A percentile compares a stretch with the other conserved stretches of the same genome.
Evolutionary conservation across 2,888 invertebrate species (phyloP).

Genomic region (Axea sp.): DNA sequence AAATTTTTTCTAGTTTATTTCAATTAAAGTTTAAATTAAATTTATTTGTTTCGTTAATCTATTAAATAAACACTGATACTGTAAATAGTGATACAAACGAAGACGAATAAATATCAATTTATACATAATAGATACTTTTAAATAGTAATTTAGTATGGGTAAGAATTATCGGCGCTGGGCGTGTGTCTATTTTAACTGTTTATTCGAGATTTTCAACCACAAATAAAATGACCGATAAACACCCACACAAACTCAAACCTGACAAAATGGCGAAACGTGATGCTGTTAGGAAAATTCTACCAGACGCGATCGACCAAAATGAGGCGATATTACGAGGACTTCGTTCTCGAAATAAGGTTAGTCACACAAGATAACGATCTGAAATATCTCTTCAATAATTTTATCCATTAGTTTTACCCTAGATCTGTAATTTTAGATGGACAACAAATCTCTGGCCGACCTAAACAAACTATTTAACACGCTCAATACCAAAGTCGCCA

Average conservation of each 20-base stretch:
- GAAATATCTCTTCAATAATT: not conserved
- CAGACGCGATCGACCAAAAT: slow-evolving; percentile 58
- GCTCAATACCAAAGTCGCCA: slow-evolving; percentile 49
- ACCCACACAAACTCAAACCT: slow-evolving; percentile 49
- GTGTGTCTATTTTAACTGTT: too few species aligned
- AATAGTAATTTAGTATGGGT: too few species aligned
- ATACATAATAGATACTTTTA: too few species aligned
- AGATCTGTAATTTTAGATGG: slow-evolving; percentile 48
- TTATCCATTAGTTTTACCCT: too few species aligned
- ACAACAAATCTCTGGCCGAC: slow-evolving; percentile 46
- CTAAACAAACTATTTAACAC: slow-evolving; percentile 61
- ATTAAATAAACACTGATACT: too few species aligned
- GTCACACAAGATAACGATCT: not conserved
- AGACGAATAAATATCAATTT: too few species aligned
- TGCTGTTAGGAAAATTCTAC: slow-evolving; percentile 50
- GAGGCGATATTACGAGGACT: slow-evolving; percentile 56
- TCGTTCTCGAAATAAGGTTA: slow-evolving; percentile 51
- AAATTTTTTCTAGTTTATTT: too few species aligned
- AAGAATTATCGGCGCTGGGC: too few species aligned
- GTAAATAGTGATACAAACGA: too few species aligned
- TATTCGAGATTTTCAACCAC: slow-evolving; percentile 13
- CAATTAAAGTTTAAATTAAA: too few species aligned
- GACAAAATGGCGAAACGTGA: slow-evolving; percentile 57
- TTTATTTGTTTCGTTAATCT: too few species aligned
- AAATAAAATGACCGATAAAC: slow-evolving; percentile 52